These are phyloP conservation scores for Isoperla grammatica DNA, from an alignment of 2,888 invertebrate genomes.

Conservation along the genomic window DNA sequence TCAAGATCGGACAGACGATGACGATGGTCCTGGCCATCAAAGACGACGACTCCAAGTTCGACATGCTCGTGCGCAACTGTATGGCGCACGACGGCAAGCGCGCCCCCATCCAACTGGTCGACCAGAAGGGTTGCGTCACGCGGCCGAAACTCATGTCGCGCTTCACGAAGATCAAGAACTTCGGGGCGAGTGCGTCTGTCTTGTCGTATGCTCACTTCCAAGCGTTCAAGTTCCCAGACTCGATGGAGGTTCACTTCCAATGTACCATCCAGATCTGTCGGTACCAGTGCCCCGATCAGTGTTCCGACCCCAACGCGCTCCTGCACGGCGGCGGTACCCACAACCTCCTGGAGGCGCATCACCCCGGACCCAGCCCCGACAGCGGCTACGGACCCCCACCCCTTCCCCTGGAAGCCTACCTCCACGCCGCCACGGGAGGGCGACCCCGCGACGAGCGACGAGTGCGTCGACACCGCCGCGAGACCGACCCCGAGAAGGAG, in stretches of 20 bases:
- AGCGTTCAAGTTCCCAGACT: slow-evolving; percentile 92
- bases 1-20: slow-evolving; percentile 94
- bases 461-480: slow-evolving; percentile 56
- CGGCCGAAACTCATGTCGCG: slow-evolving; percentile 88
- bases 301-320: slow-evolving; percentile 53
- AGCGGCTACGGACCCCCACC: slow-evolving; percentile 66
- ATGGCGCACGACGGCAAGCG: slow-evolving; percentile 92
- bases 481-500: slow-evolving; percentile 64
- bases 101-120: slow-evolving; percentile 88
- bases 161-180: slow-evolving; percentile 92
- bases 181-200: slow-evolving; percentile 88
- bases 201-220: slow-evolving; percentile 90
- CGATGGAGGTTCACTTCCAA: slow-evolving; percentile 95
- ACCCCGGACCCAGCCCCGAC: slow-evolving; percentile 47
- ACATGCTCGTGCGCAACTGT: slow-evolving; percentile 91
- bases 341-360: slow-evolving; percentile 53
- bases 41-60: slow-evolving; percentile 91
- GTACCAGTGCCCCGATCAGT: slow-evolving; percentile 89
- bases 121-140: slow-evolving; percentile 88
- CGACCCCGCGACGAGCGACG: slow-evolving; percentile 64
- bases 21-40: slow-evolving; percentile 94
- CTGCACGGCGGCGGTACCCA: slow-evolving; percentile 33
- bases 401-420: slow-evolving; percentile 56
- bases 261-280: slow-evolving; percentile 92
- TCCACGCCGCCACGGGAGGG: slow-evolving; percentile 57